Evolutionary conservation across 2,888 invertebrate species (phyloP), one percentile per base, ranked within the genome.

Genomic region (Pseudeuparius sepicola): DNA sequence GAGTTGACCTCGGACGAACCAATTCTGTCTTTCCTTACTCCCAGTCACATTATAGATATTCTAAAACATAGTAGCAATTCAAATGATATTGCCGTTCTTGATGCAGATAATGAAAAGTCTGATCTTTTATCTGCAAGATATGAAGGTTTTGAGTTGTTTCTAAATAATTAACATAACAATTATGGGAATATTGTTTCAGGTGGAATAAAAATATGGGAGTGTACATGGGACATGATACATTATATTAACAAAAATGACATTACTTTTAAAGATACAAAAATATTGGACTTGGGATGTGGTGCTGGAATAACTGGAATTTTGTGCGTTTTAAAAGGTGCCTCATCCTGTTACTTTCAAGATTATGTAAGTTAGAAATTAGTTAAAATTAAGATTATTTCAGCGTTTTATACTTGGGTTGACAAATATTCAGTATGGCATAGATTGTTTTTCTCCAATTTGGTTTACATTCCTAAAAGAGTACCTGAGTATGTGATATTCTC

Each of bases 171-270:
- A n/a, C n/a, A 40, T 34, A 13, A 10, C 17, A 30, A 10, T 24
- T 14, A 11, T n/a, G 3, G 2, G 12, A 14, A 7, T 26, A n/a
- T n/a, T n/a, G n/a, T 55, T 65, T 30, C 52, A 89, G 93, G 94
- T 49, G 96, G 96, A 6, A 67, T 92, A 16, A 94, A 94, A 69
- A 76, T 93, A 39, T 96, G 96, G 96, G 94, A 96, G 66, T 90
- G 93, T 54, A 86, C 89, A 4, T 67, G 74, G 50, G 93, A 94
- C 59, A 61, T 94, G 34, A 62, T 80, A 20, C 60, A 73, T 40
- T 87, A 78, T 58, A 57, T 92, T 20, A 52, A 64, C 14, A 49
- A 62, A 20, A 43, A 59, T 24, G 50, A 63, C 17, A 51, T 61
- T 11, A 42, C 60, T 4, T 63, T 73, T 10, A 53, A 68, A 24